Percentiles rank a stretch among this genome's conserved stretches.
Evolutionary conservation across 2,113 vertebrate species (phyloP).

Genomic region (Bubo blakistoni): DNA sequence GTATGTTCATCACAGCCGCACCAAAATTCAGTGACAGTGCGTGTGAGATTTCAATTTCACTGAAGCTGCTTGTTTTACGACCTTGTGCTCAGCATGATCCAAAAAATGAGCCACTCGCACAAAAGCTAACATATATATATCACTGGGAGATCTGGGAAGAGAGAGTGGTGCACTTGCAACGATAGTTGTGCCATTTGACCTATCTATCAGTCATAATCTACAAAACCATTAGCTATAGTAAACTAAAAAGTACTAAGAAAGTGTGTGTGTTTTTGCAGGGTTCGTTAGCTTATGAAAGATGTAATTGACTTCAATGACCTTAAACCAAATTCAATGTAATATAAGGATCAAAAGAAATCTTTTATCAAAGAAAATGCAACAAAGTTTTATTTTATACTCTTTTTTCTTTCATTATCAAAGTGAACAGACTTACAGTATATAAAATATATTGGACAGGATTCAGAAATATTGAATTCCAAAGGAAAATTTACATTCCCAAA

Average conservation of each 20-base stretch:
- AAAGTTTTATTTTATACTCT: neutral
- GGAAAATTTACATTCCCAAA: neutral
- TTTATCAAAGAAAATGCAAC: slow-evolving; percentile 36
- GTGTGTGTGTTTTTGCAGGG: neutral
- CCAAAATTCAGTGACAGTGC: neutral
- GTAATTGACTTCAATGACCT: slow-evolving; percentile 31
- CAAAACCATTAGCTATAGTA: neutral
- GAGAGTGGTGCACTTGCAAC: neutral
- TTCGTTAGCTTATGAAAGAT: slow-evolving; percentile 7
- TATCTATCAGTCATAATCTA: neutral
- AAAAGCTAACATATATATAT: neutral
- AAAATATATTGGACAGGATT: slow-evolving; percentile 10
- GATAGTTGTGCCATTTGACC: neutral
- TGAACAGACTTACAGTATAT: neutral
- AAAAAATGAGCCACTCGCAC: neutral
- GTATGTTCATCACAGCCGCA: fast-evolving
- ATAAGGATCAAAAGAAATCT: slow-evolving; percentile 33
- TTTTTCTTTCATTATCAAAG: slow-evolving; percentile 32
- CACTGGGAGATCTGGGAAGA: neutral
- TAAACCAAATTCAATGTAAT: slow-evolving; percentile 32
- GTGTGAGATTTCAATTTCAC: neutral
- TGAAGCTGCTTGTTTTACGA: neutral
- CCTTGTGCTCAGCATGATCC: neutral
- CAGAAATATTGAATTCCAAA: slow-evolving; percentile 31
- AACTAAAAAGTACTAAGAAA: neutral